phyloP scores from a whole-genome alignment of 2,888 invertebrate genomes.

The Siphlonurus alternatus region DNA sequence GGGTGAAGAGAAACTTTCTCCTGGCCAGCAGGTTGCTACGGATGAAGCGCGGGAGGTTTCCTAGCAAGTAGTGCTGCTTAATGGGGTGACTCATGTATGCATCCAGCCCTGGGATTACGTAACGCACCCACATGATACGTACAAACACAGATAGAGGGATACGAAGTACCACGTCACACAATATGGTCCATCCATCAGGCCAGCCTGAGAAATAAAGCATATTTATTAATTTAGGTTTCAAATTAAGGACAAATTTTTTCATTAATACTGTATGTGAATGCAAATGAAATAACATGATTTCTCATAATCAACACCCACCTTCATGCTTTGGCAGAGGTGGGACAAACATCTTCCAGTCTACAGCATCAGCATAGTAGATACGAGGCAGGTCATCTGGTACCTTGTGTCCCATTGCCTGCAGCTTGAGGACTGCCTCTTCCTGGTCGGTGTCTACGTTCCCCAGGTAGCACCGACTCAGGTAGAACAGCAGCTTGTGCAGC shows the following conservation, averaged over 20 bases:
- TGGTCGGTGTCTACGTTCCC: constrained; percentile 21
- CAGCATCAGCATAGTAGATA: constrained; percentile 30
- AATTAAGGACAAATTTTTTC: neutral
- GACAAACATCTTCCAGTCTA: constrained; percentile 55
- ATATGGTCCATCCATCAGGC: constrained; percentile 46
- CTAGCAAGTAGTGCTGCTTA: constrained; percentile 42
- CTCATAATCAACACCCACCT: constrained; percentile 21
- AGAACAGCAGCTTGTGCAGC: constrained; percentile 50
- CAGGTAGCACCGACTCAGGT: constrained; percentile 42
- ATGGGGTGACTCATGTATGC: constrained; percentile 46
- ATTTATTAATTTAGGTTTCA: constrained; percentile 6
- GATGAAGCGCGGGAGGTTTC: constrained; percentile 36
- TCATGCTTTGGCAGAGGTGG: constrained; percentile 42
- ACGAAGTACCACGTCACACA: constrained; percentile 48
- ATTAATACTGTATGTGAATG: too few relatives aligned
- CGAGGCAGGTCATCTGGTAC: constrained; percentile 29
- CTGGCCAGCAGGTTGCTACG: constrained; percentile 31
- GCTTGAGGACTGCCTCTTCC: constrained; percentile 18
- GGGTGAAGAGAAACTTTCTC: constrained; percentile 38
- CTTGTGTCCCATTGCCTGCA: constrained; percentile 7
- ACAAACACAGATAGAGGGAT: constrained; percentile 54
- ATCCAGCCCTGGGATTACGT: constrained; percentile 35
- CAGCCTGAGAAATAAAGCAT: constrained; percentile 26
- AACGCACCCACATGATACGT: constrained; percentile 42
- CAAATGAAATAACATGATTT: too few relatives aligned